Conservation (phyloP, 2,113 vertebrate genomes). For the Urocynchramus pylzowi region DNA sequence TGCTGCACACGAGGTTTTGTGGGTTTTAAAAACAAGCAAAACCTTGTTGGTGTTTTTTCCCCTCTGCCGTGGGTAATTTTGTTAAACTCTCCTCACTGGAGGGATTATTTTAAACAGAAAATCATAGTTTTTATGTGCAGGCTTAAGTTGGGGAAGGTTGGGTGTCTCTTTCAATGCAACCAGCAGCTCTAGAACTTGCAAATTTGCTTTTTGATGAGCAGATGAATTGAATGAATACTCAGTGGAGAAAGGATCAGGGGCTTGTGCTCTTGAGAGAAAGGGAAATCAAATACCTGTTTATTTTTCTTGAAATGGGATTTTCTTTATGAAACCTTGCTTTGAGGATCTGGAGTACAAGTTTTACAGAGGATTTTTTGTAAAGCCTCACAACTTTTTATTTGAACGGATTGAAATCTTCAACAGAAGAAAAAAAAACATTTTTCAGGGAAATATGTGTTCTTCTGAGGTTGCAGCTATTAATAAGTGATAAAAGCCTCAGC, state of each 20-base stretch:
- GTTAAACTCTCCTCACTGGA: neutral
- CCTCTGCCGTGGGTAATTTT: neutral
- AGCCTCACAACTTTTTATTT: neutral
- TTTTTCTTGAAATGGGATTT: neutral
- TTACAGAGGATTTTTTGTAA: neutral
- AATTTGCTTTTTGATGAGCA: neutral
- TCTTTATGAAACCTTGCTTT: neutral
- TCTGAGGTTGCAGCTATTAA: neutral
- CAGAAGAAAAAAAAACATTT: neutral
- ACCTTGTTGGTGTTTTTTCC: neutral
- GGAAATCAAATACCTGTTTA: neutral
- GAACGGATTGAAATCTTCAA: neutral
- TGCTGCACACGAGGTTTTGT: neutral
- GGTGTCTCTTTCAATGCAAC: neutral
- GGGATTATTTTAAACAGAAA: neutral
- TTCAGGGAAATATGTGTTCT: neutral
- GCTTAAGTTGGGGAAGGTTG: neutral
- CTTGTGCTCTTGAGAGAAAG: neutral
- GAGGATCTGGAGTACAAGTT: neutral
- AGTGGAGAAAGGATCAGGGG: neutral
- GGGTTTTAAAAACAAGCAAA: neutral
- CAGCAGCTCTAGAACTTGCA: neutral
- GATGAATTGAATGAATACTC: neutral
- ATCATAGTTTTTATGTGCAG: neutral
- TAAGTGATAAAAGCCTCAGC: neutral